These are phyloP conservation scores for Capreolus pygargus DNA, from an alignment of 2,113 vertebrate genomes.

Conservation along the genomic window DNA sequence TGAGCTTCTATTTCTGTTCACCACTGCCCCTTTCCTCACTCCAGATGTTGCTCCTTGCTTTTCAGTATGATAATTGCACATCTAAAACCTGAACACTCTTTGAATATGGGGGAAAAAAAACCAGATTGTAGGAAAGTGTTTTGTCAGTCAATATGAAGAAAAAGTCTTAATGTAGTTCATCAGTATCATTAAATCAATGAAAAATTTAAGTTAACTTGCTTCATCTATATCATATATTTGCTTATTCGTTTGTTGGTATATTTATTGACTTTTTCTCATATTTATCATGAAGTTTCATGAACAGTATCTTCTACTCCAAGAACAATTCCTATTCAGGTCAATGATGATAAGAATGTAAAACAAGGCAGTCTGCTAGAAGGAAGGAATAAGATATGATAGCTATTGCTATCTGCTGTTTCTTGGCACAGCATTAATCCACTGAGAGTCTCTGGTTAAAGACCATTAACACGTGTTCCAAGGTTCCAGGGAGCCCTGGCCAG, in stretches of 20 bases:
- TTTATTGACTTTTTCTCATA: background rate
- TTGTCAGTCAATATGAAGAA: background rate
- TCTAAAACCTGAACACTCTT: conserved; percentile 1
- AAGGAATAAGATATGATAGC: background rate
- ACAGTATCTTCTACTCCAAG: background rate
- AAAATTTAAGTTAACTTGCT: background rate
- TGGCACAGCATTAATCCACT: background rate
- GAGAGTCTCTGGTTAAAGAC: background rate
- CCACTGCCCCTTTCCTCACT: background rate
- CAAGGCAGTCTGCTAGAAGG: background rate
- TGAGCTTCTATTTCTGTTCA: conserved; percentile 35
- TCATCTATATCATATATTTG: background rate
- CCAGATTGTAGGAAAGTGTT: background rate
- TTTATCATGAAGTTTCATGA: background rate
- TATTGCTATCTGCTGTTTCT: background rate
- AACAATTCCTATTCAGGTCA: background rate
- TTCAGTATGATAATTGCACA: background rate
- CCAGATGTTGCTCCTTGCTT: background rate
- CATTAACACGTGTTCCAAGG: background rate
- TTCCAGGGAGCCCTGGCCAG: background rate
- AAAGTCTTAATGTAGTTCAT: background rate
- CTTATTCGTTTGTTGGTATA: background rate
- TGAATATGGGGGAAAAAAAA: background rate
- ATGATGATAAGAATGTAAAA: background rate
- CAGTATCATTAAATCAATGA: background rate